These are phyloP conservation scores for Eubucco bourcierii DNA, from an alignment of 2,113 vertebrate species.

Conservation along the genomic window DNA sequence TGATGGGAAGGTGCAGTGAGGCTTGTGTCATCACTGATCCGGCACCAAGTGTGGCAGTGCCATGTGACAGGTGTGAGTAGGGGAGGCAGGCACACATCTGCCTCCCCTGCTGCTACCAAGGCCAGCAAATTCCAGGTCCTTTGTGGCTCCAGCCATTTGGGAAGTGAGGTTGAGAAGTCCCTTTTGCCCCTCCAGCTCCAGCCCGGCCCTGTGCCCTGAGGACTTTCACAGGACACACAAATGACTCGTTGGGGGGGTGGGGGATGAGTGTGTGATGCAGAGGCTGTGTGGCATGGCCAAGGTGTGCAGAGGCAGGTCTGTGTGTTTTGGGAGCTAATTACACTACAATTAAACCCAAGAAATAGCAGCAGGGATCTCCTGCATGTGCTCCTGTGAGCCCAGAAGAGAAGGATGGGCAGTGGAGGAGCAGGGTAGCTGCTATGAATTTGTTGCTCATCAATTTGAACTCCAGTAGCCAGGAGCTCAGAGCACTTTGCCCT, in stretches of 20 bases:
- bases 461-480: background rate
- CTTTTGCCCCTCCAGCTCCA: background rate
- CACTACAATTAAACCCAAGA: background rate
- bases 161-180: background rate
- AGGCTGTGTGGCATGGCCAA: fast-evolving
- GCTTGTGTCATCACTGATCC: background rate
- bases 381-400: no score
- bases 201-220: background rate
- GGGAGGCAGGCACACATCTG: background rate
- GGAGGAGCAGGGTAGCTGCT: background rate
- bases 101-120: background rate
- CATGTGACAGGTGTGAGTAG: fast-evolving
- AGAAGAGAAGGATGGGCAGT: background rate
- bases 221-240: background rate
- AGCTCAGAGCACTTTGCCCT: background rate
- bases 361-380: background rate
- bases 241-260: fast-evolving
- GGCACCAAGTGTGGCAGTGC: background rate
- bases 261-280: background rate
- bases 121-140: background rate
- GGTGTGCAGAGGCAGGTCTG: background rate
- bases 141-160: background rate
- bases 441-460: background rate
- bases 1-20: background rate
- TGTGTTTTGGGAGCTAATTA: background rate